Base-by-base conservation (phyloP, 2,113 vertebrate genomes). In the Ploceus nigricollis region DNA sequence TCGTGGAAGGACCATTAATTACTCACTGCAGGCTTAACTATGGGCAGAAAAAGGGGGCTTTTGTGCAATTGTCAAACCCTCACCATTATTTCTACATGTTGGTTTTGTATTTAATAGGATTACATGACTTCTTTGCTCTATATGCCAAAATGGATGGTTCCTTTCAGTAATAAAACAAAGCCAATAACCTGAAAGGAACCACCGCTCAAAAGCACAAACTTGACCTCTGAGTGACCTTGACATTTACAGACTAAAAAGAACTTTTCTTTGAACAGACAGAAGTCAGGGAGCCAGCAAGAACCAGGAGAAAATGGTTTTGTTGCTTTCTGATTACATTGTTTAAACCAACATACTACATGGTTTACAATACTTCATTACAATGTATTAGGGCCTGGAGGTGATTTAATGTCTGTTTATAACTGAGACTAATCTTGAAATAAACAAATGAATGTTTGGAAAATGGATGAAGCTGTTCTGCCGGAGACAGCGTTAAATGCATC, bases 351-450 rank as follows among this genome's bases (percentile, higher is more conserved):
- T 97, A 89, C 95, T 96, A 94, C 93, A 96, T 95, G 94, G 97
- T 98, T 98, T 98, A 98, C 97, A 97, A 97, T 98, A 97, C 94
- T 97, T 98, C 97, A 97, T 94, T 95, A 94, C 96, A 97, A 96
- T 78, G 93, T 97, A 97, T 97, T 97, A 97, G 93, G 90, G 94
- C 94, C 82, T 94, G 94, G 96, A 95, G 89, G 93, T 97, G 96
- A 96, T 97, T 97, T 97, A 97, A 93, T 92, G 96, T 97, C 97
- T 98, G 97, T 98, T 98, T 98, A 97, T 97, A 98, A 94, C 75
- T 75, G 94, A 78, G 81, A 96, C 96, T 96, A 96, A 96, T 96
- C 79, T 79, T 97, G 96, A 97, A 98, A 96, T 98, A 98, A 98
- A 97, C 97, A 97, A 97, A 94, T 93, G 97, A 92, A 91, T 97